Base-by-base conservation (phyloP, 2,113 vertebrate species). In the Hemiscyllium ocellatum region DNA sequence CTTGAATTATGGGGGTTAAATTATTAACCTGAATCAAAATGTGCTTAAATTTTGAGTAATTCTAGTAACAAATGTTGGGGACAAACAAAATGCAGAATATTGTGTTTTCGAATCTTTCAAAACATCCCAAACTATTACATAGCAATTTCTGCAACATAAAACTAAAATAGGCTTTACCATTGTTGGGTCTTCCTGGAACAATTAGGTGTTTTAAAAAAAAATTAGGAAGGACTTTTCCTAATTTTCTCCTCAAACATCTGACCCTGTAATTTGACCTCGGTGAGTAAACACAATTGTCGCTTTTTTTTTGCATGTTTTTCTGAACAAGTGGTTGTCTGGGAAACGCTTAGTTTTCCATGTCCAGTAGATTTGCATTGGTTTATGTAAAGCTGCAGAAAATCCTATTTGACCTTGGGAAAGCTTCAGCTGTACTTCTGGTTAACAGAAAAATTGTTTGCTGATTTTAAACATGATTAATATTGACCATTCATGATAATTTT, bases 311-410 rank as follows among this genome's bases (percentile, higher is more conserved):
- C 29, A 91, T 61, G 56, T 61, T 91, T 56, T 89, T 4, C 86
- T 89, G 22, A 89, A 56, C 24, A 15, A 65, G 52, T 29, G 50
- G 87, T 61, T n/a, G 52, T 20, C 56, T 65, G 65, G 29, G 87
- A 91, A 91, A 91, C 29, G 13, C 4, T n/a, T n/a, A 5, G 26
- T 56, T 56, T 91, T 91, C 56, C 2, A 91, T 56, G n/a, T 65
- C 87, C 56, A 61, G 56, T 65, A 65, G 87, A 91, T 91, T 91
- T 91, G 87, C 56, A 91, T 61, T 19, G 52, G 56, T 91, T 91
- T 33, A 61, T 24, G 47, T 56, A 91, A n/a, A 61, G 26, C 56
- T n/a, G 10, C 17, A 65, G 29, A 91, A 33, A 91, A 91, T 19
- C 52, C 56, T 33, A 0, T 65, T 56, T 90, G 50, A 90, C 52